Base-by-base conservation (phyloP, 2,888 invertebrate species). In the Acleris literana region DNA sequence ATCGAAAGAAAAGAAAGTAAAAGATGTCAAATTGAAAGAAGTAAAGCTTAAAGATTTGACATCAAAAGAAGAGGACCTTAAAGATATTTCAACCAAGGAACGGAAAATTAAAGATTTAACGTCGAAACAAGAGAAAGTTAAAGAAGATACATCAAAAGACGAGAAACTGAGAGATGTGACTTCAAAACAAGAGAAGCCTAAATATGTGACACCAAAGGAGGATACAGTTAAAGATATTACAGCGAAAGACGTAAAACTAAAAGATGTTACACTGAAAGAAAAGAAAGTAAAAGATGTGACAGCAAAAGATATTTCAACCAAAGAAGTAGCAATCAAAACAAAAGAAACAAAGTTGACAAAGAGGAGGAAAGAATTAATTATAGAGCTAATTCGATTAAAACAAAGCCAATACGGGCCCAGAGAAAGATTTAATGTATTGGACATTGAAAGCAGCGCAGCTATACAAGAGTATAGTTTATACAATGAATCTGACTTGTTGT, bases 371-470 rank as follows among this genome's bases (percentile, higher is more conserved):
- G n/a, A 44, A 6, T 44, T 77, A 5, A 78, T 84, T 64, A 72
- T 81, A 69, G 56, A 69, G 43, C 72, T 84, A 69, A 76, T 84
- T 0, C 75, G 69, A 75, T 20, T 82, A 33, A 83, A 78, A 69
- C 76, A 83, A 72, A 49, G 44, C 48, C 25, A 48, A 49, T 20
- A 18, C 5, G 13, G 55, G 11, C n/a, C 1, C 1, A 20, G 16
- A 13, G 55, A 55, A 9, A 54, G 6, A 29, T 54, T 17, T 7
- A 56, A 9, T 18, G 39, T 13, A 13, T 39, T 29, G 29, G 11
- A 39, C 0, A 3, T 39, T 39, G 3, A 39, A 39, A 3, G 2
- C 2, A 39, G 39, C 3, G 3, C 39, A 39, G 9, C 39, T 39
- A 39, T 39, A 9, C 39, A 39, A 39, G 29, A 29, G 7, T 39